Base-by-base conservation (phyloP, 2,113 vertebrate genomes). In the Caranx melampygus region DNA sequence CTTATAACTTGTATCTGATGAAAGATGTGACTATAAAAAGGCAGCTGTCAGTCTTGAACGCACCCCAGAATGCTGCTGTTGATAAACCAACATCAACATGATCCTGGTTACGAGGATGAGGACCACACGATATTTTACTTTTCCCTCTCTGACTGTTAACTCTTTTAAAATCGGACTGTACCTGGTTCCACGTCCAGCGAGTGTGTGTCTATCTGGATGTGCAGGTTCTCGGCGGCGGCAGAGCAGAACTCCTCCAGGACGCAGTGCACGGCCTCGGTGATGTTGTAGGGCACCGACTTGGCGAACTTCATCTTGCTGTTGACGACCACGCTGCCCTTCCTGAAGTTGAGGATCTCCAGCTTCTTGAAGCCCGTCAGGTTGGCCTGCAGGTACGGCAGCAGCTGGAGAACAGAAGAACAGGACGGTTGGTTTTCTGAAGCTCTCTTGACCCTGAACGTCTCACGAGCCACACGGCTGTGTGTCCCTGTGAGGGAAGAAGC, bases 331-430 rank as follows among this genome's bases (percentile, higher is more conserved):
- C 97, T 99, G 72, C 97, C 97, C 0, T 96, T 96, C 81, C 95
- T 93, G 94, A 99, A 99, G 93, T 96, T 97, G 0, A 99, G 95
- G 64, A 99, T 97, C 94, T 99, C 97, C 79, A 99, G 92, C 2
- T 98, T 95, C 86, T 94, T 97, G 91, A 99, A 99, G 63, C 97
- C 98, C 0, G 96, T 98, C 4, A 99, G 95, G 91, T 97, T 98
- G 59, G 96, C 95, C 79, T 93, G 95, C 6, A 98, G 94, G 86
- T 94, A 98, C 0, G 97, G 97, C 76, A 98, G 94, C 76, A 98
- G 94, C 97, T 99, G 94, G 57, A 91, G 75, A 51, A 51, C 64
- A 88, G 77, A 63, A 86, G 78, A 21, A 52, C n/a, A 63, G 4
- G 35, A 26, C 26, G 26, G 8, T 0, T 42, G 10, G 6, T 42